These are phyloP conservation scores for Microctonus aethiopoides DNA, from an alignment of 2,888 invertebrate genomes.

Conservation along the genomic window DNA sequence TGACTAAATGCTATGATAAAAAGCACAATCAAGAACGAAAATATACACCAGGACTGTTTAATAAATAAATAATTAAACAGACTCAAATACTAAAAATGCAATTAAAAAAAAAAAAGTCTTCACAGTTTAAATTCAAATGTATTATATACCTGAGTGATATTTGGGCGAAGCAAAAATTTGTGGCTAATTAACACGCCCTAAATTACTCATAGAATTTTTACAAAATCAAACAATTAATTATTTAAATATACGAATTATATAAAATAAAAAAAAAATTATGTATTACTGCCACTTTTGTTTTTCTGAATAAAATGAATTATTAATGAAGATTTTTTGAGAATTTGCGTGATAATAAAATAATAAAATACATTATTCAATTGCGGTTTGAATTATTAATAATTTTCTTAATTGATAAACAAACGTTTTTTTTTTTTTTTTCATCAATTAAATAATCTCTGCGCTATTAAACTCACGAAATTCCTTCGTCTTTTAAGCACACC, in stretches of 20 bases:
- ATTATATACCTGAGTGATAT: slow-evolving; percentile 14
- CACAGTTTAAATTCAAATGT: not conserved
- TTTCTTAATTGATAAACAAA: not conserved
- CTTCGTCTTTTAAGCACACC: not conserved
- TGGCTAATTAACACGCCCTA: not conserved
- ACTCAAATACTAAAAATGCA: slow-evolving; percentile 35
- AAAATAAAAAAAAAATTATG: not conserved
- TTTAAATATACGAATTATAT: not conserved
- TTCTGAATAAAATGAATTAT: not conserved
- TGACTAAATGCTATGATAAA: slow-evolving; percentile 32
- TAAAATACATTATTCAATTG: not conserved
- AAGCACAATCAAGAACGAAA: slow-evolving; percentile 37
- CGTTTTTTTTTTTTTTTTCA: too few relatives aligned
- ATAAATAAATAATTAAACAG: slow-evolving; percentile 42
- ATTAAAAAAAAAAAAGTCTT: slow-evolving; percentile 2
- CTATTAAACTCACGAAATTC: not conserved
- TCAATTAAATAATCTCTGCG: not conserved
- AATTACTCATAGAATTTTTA: not conserved
- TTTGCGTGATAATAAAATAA: not conserved
- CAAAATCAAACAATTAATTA: not conserved
- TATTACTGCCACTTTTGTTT: not conserved
- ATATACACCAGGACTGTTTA: slow-evolving; percentile 11
- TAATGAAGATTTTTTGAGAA: slow-evolving; percentile 5
- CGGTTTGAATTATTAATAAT: not conserved
- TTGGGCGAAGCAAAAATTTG: not conserved